Percentiles rank a stretch among this genome's conserved stretches.
These are phyloP conservation scores for Amphipoea oculea DNA, from an alignment of 2,888 invertebrate genomes.

Conservation along the genomic window DNA sequence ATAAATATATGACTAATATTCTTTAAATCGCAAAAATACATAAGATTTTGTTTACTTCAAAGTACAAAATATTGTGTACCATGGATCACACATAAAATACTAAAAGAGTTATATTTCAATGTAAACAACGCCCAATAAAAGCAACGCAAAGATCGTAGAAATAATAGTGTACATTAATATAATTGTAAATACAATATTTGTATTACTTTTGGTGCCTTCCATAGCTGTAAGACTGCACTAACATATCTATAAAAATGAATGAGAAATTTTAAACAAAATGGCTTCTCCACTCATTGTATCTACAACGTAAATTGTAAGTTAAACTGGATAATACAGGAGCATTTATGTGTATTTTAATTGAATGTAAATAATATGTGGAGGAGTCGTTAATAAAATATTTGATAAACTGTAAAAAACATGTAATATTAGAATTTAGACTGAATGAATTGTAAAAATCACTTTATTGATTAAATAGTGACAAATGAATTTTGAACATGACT, in stretches of 20 bases:
- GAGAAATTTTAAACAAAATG: conserved; percentile 2
- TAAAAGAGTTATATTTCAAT: conserved; percentile 32
- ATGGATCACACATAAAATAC: not conserved
- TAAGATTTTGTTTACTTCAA: not conserved
- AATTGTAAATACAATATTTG: conserved; percentile 68
- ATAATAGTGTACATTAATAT: conserved; percentile 50
- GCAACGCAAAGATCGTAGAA: conserved; percentile 48
- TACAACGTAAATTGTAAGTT: conserved; percentile 16
- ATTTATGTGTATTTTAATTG: conserved; percentile 18
- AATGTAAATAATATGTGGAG: conserved; percentile 31
- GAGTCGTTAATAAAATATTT: conserved; percentile 17
- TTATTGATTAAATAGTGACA: conserved; percentile 44
- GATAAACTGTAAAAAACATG: conserved; percentile 17
- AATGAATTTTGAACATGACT: conserved; percentile 33
- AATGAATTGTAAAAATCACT: conserved; percentile 47
- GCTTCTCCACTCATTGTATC: not conserved
- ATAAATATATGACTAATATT: not conserved
- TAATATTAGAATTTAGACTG: conserved; percentile 40
- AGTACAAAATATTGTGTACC: conserved; percentile 6
- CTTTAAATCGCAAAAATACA: not conserved
- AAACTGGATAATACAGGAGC: conserved; percentile 22
- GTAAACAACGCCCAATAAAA: conserved; percentile 4
- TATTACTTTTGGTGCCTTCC: conserved; percentile 79
- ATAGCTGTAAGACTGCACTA: conserved; percentile 78
- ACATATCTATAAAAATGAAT: conserved; percentile 41